Evolutionary conservation across 2,113 vertebrate species (phyloP).

Genomic region (Xyliphius kryptos): DNA sequence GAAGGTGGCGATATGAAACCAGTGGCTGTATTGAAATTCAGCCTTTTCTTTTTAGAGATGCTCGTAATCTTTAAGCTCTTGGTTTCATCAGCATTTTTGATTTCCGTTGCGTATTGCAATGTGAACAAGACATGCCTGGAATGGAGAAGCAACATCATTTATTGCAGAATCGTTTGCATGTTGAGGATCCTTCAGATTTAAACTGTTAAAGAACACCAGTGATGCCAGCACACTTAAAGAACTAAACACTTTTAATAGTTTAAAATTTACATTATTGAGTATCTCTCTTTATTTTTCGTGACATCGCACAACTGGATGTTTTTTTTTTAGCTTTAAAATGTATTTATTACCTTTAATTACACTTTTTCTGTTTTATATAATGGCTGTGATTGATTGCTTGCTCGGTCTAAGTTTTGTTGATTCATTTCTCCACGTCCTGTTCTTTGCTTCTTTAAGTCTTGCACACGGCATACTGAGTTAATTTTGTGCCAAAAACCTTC

Average conservation of each 20-base stretch:
- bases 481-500: too few species aligned
- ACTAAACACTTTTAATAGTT: conserved; percentile 27
- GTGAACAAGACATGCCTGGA: conserved; percentile 7
- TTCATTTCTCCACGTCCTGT: conserved; percentile 47
- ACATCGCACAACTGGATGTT: conserved; percentile 54
- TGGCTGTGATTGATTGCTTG: conserved; percentile 43
- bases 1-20: not conserved
- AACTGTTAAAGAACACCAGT: too few species aligned
- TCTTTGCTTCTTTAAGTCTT: conserved; percentile 13
- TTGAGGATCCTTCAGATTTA: not conserved
- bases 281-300: conserved; percentile 29
- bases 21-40: not conserved
- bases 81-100: not conserved
- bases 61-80: not conserved
- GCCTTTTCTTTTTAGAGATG: not conserved
- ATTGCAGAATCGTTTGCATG: not conserved
- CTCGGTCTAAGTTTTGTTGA: conserved; percentile 21
- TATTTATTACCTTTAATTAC: conserved; percentile 63
- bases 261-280: conserved; percentile 24
- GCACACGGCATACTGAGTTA: not conserved
- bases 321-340: conserved; percentile 61
- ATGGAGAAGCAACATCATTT: too few species aligned
- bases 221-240: not conserved
- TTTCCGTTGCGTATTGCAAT: conserved; percentile 1
- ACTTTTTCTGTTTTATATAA: conserved; percentile 42